Evolutionary conservation across 2,797 vertebrate genomes (phyloP).

Genomic region (Girardinus metallicus): DNA sequence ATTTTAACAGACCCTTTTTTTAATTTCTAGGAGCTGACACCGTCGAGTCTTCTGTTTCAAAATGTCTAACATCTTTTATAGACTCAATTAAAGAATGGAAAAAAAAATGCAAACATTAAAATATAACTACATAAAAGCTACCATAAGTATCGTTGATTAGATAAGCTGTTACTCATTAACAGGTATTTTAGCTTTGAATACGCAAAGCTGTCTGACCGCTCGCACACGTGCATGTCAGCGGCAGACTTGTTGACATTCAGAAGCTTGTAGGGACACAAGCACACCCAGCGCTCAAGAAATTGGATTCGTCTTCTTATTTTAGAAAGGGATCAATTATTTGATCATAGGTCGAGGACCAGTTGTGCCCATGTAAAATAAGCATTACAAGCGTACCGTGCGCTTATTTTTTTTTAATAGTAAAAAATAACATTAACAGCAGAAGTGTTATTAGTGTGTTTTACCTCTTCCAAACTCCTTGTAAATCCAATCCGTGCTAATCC

Average conservation of each 20-base stretch:
- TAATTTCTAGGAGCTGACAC: not conserved
- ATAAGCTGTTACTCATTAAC: not conserved
- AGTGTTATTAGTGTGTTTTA: conserved; percentile 33
- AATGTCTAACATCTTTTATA: not conserved
- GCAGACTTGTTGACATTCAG: not conserved
- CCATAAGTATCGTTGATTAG: not conserved
- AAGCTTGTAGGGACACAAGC: not conserved
- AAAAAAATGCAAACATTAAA: not conserved
- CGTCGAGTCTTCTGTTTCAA: not conserved
- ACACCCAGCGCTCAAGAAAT: not conserved
- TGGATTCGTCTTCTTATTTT: not conserved
- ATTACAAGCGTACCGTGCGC: not conserved
- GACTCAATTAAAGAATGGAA: not conserved
- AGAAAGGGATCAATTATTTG: not conserved
- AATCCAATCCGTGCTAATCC: conserved; percentile 41
- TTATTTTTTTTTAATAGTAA: not conserved
- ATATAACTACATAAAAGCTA: not conserved
- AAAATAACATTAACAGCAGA: not conserved
- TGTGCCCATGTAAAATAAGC: not conserved
- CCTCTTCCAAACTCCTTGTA: conserved; percentile 42
- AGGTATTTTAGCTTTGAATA: not conserved
- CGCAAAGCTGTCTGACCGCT: not conserved
- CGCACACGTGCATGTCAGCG: not conserved
- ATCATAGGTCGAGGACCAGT: not conserved
- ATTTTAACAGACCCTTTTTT: not conserved